These are phyloP conservation scores for Aphrocallistes beatrix DNA, from an alignment of 37 sponge, comb jelly and placozoan genomes.

Conservation along the genomic window DNA sequence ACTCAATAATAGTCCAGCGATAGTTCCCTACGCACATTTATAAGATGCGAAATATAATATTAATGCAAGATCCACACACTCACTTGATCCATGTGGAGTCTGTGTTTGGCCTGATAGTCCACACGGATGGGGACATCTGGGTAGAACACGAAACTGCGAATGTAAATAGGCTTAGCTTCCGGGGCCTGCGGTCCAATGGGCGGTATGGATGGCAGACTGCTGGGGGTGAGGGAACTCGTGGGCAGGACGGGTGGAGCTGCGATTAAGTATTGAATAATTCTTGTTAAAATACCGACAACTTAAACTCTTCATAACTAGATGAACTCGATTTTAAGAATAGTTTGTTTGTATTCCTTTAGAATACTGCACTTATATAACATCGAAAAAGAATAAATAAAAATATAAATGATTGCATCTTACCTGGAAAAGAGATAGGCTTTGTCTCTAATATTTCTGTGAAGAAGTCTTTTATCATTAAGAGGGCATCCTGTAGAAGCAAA, in stretches of 20 bases:
- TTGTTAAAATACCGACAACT: not conserved
- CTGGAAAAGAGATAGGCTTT: conserved; percentile 21
- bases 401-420: too few relatives aligned
- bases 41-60: too few relatives aligned
- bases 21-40: conserved; percentile 56
- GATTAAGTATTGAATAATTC: not conserved
- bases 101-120: conserved; percentile 73
- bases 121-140: conserved; percentile 78
- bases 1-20: conserved; percentile 68
- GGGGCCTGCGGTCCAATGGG: not conserved
- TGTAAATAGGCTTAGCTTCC: not conserved
- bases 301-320: not conserved
- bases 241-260: not conserved
- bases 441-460: conserved; percentile 35
- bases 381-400: too few relatives aligned
- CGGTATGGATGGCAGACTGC: not conserved
- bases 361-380: too few relatives aligned
- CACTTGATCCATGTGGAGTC: conserved; percentile 52
- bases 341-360: too few relatives aligned
- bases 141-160: conserved; percentile 62
- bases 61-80: not conserved
- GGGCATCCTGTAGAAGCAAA: conserved; percentile 45
- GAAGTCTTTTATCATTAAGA: conserved; percentile 65
- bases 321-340: too few relatives aligned
- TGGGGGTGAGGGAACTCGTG: not conserved